Evolutionary conservation across 2,888 invertebrate genomes (phyloP), one percentile per base, ranked within the genome.

Genomic region (Drosophila robusta): DNA sequence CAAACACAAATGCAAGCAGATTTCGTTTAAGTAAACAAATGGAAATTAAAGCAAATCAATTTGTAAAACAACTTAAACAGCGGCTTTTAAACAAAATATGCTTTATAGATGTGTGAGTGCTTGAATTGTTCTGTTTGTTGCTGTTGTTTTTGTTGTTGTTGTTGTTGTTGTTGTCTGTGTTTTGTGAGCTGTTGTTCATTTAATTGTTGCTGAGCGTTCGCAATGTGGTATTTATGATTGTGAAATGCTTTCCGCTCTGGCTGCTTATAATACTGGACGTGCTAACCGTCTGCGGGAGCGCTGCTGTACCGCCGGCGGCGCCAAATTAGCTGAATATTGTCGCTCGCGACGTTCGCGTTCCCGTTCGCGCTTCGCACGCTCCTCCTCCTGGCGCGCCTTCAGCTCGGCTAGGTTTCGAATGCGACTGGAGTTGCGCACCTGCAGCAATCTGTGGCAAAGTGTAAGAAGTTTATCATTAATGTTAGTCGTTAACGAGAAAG

Each of bases 241-340:
- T 71, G 63, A 76, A 68, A 76, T 57, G 54, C 44, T 64, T 44
- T 60, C 77, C 72, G 61, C 51, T 58, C 41, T 70, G 42, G 42
- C 45, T 41, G 55, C 45, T 60, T 88, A 86, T 64, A 75, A 69
- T 77, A 75, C 69, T 65, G 73, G 75, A 54, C 87, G 84, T 83
- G 89, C 92, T 92, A 92, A 92, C 86, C 94, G 93, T 89, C 94
- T 93, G 89, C 93, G 93, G 70, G 93, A 93, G 81, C 94, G 92
- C 71, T 93, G 93, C 70, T 80, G 81, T 55, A 56, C 63, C 76
- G 92, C 63, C 93, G 93, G 67, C 65, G 82, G 57, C 51, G 78
- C 65, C 89, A 90, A 82, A 29, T 80, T 72, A 51, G 52, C 47
- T 6, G 81, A 73, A 39, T 81, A 80, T 77, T 87, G 86, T 22